These are phyloP conservation scores for Druon quercuslanigerum DNA, from an alignment of 1,140 invertebrate genomes.

Conservation along the genomic window DNA sequence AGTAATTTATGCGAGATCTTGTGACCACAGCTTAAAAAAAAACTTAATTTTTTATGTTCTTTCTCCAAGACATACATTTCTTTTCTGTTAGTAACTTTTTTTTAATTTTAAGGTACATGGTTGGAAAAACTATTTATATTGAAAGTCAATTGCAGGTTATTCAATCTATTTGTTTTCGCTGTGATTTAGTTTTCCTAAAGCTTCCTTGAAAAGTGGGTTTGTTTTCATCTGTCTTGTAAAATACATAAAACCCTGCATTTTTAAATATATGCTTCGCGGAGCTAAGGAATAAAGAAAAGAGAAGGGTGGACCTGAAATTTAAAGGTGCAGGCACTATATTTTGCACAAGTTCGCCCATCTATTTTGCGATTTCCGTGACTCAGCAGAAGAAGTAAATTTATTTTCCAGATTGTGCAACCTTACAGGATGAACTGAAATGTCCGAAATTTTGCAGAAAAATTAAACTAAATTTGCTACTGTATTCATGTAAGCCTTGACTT, in stretches of 20 bases:
- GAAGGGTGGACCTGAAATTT: slow-evolving; percentile 58
- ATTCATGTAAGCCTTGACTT: no score
- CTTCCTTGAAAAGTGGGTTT: slow-evolving; percentile 64
- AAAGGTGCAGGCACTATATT: slow-evolving; percentile 70
- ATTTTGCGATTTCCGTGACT: slow-evolving; percentile 1
- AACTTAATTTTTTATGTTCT: no score
- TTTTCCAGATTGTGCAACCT: slow-evolving; percentile 22
- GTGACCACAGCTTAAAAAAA: no score
- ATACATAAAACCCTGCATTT: neutral
- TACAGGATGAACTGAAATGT: neutral
- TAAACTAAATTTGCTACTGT: no score
- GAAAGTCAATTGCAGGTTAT: no score
- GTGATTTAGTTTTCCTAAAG: neutral
- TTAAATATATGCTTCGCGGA: neutral
- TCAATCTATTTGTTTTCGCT: neutral
- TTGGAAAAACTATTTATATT: no score
- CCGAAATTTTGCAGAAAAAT: neutral
- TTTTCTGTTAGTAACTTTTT: no score
- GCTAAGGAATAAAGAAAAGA: neutral
- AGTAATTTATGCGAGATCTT: no score
- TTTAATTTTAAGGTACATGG: no score
- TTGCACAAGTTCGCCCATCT: slow-evolving; percentile 39
- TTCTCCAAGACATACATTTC: no score
- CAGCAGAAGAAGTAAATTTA: slow-evolving; percentile 2
- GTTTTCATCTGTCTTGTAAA: slow-evolving; percentile 56